A percentile compares a stretch with the other conserved stretches of the same genome.
phyloP scores from a whole-genome alignment of 2,113 vertebrate genomes.

The Lucifuga dentata region DNA sequence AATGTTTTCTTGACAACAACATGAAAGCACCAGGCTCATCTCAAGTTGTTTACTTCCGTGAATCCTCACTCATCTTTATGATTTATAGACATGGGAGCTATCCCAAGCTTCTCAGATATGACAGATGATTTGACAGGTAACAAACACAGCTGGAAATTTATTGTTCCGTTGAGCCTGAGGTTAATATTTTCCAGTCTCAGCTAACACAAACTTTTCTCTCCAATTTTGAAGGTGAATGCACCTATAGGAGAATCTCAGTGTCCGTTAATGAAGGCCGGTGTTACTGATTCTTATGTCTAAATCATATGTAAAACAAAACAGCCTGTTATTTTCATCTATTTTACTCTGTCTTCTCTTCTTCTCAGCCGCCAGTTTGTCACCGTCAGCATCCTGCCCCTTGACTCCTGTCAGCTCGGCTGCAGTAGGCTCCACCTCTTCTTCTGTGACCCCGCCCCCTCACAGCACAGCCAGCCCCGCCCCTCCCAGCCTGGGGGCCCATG shows the following conservation, averaged over 20 bases:
- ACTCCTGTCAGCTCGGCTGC: constrained; percentile 83
- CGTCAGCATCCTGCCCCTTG: constrained; percentile 84
- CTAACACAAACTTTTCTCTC: constrained; percentile 19
- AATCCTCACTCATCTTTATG: constrained; percentile 49
- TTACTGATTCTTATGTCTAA: constrained; percentile 22
- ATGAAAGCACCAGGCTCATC: constrained; percentile 31
- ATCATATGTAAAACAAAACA: background rate
- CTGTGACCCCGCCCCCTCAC: constrained; percentile 86
- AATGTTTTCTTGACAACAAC: constrained; percentile 56
- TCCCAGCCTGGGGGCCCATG: constrained; percentile 81
- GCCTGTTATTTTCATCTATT: background rate
- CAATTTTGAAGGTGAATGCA: constrained; percentile 1
- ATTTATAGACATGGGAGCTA: constrained; percentile 52
- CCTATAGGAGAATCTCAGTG: constrained; percentile 8
- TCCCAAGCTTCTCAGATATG: constrained; percentile 48
- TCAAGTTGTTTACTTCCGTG: constrained; percentile 64
- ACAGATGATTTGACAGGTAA: constrained; percentile 63
- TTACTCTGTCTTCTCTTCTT: constrained; percentile 16
- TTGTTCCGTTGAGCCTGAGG: constrained; percentile 54
- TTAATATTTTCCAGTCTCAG: constrained; percentile 8
- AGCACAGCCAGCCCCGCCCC: constrained; percentile 88
- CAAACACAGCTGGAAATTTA: constrained; percentile 69
- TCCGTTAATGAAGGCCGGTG: constrained; percentile 26
- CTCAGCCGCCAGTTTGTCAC: constrained; percentile 85
- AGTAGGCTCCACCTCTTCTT: constrained; percentile 84